Base-by-base conservation (phyloP, 2,113 vertebrate species). In the Puma concolor region DNA sequence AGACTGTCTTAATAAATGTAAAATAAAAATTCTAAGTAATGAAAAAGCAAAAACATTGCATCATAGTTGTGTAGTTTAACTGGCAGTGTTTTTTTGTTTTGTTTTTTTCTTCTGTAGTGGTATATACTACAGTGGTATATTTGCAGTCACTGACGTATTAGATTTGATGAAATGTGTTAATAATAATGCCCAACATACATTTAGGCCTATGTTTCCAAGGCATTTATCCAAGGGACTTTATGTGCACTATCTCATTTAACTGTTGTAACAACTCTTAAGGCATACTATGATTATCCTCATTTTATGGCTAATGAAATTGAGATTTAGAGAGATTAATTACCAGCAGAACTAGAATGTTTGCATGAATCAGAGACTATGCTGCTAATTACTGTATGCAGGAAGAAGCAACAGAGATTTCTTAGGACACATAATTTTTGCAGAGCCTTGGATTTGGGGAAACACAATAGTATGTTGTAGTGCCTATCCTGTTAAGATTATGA, bases 1-100 rank as follows among this genome's bases (percentile, higher is more conserved):
- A 92, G 82, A 50, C 41, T 79, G 41, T 89, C 63, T 84, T 33
- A 41, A 77, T 96, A 63, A 71, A 79, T 14, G 29, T 79, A 93
- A 97, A 91, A 54, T 90, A 95, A 81, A 95, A 84, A 93, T 54
- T 88, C 57, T 92, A 81, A 89, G 23, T 76, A 82, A 57, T n/a
- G 25, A 77, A 48, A 94, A 76, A 66, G 33, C 64, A 67, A 83
- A 82, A 67, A 29, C 8, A 19, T 76, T 48, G 33, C 3, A 44
- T 71, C 33, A 5, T 19, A 13, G 38, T 31, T 94, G 21, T 41
- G 10, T n/a, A 63, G 33, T 12, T 81, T 64, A 57, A 60, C 38
- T 27, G 11, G 14, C 0, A 38, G 23, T 48, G 13, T 12, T 27
- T 69, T 38, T 13, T 27, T 74, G 19, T 7, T 60, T 60, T 60